A percentile compares a stretch with the other conserved stretches of the same genome.
These are phyloP conservation scores for Podilymbus podiceps DNA, from an alignment of 2,113 vertebrate species.

Conservation along the genomic window DNA sequence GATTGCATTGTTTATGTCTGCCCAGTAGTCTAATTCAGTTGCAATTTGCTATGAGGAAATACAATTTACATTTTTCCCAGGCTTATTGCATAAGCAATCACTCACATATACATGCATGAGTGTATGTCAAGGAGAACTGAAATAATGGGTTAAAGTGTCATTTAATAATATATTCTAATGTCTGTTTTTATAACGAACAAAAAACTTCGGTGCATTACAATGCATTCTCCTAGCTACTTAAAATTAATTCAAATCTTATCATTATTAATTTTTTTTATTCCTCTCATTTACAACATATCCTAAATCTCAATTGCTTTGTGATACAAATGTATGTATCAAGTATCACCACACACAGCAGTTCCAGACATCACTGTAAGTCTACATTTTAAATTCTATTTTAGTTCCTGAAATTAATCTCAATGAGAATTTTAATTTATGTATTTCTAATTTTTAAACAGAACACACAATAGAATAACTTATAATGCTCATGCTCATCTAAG, in stretches of 20 bases:
- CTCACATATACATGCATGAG: slow-evolving; percentile 25
- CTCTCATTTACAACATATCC: neutral
- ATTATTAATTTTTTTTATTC: slow-evolving; percentile 12
- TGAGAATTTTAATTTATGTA: slow-evolving; percentile 58
- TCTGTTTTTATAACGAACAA: slow-evolving; percentile 1
- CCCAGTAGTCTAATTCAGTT: slow-evolving; percentile 77
- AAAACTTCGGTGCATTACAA: slow-evolving; percentile 11
- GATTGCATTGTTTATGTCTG: slow-evolving; percentile 79
- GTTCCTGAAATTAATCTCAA: slow-evolving; percentile 51
- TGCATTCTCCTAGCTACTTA: neutral
- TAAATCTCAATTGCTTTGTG: slow-evolving; percentile 41
- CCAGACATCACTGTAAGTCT: neutral
- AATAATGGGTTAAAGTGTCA: slow-evolving; percentile 64
- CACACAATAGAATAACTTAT: slow-evolving; percentile 48
- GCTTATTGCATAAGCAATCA: slow-evolving; percentile 68
- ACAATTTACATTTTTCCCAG: slow-evolving; percentile 75
- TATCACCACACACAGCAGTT: neutral
- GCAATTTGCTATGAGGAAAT: slow-evolving; percentile 76
- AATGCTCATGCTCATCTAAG: slow-evolving; percentile 62
- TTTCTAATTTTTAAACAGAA: slow-evolving; percentile 63
- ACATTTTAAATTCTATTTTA: slow-evolving; percentile 22
- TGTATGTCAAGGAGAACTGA: slow-evolving; percentile 52
- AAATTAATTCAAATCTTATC: slow-evolving; percentile 14
- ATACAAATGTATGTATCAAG: slow-evolving; percentile 25
- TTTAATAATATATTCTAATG: slow-evolving; percentile 36